These are phyloP conservation scores for Microcebus griseorufus DNA, from an alignment of 2,113 vertebrate genomes.

Conservation along the genomic window DNA sequence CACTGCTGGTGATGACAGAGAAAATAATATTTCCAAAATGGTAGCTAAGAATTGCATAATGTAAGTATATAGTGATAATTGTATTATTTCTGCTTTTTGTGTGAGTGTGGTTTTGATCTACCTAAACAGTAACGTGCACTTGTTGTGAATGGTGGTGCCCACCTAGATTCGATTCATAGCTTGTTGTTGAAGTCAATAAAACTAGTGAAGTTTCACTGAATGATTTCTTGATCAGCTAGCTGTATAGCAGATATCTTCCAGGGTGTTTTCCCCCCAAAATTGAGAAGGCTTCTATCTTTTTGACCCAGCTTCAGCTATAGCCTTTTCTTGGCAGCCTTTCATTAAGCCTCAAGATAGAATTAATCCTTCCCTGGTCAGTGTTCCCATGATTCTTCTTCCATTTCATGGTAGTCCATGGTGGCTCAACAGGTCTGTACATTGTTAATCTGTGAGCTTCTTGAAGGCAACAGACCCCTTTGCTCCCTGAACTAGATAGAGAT, in stretches of 20 bases:
- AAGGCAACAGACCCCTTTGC: background rate
- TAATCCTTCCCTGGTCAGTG: background rate
- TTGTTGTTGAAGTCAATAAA: background rate
- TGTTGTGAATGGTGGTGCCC: background rate
- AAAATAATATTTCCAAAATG: conserved; percentile 11
- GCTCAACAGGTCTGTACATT: background rate
- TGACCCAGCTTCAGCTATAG: background rate
- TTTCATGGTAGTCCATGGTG: background rate
- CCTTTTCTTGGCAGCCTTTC: background rate
- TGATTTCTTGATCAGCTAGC: background rate
- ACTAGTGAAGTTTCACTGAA: background rate
- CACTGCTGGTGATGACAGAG: background rate
- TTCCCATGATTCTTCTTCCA: background rate
- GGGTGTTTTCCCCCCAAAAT: background rate
- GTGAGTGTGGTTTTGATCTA: background rate
- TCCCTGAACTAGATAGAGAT: background rate
- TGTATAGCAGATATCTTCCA: background rate
- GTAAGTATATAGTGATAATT: background rate
- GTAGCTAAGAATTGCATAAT: background rate
- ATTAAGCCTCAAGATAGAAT: background rate
- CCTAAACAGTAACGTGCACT: background rate
- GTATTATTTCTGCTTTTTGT: background rate
- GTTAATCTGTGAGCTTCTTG: background rate
- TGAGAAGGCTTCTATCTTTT: background rate
- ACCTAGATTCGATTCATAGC: background rate